Evolutionary conservation across 2,113 vertebrate species (phyloP).

Genomic region (Paratilapia polleni): DNA sequence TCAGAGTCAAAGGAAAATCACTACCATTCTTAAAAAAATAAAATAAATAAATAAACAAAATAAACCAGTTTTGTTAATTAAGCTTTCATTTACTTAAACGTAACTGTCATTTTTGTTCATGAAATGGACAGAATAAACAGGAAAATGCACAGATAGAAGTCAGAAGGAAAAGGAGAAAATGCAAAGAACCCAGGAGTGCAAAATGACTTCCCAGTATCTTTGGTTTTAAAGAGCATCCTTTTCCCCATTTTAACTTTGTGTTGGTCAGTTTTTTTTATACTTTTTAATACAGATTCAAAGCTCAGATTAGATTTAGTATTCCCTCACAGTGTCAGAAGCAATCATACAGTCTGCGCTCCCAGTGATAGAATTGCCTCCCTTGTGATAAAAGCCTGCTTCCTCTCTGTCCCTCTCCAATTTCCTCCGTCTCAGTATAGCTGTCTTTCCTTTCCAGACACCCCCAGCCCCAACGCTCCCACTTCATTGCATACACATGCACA

Average conservation of each 20-base stretch:
- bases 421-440: slow-evolving; percentile 51
- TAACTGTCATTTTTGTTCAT: neutral
- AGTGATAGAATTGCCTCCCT: slow-evolving; percentile 60
- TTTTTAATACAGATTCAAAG: slow-evolving; percentile 29
- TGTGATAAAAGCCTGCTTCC: slow-evolving; percentile 45
- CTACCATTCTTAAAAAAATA: neutral
- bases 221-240: slow-evolving; percentile 6
- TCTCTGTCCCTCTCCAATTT: slow-evolving; percentile 49
- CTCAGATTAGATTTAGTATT: slow-evolving; percentile 56
- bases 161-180: neutral
- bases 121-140: neutral
- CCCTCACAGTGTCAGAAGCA: slow-evolving; percentile 58
- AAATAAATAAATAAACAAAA: too few relatives aligned
- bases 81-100: neutral
- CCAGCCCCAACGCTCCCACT: neutral
- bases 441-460: neutral
- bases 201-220: neutral
- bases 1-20: neutral
- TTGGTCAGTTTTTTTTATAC: slow-evolving; percentile 18
- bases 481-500: neutral
- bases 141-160: neutral
- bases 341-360: slow-evolving; percentile 54
- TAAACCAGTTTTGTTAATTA: neutral
- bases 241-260: slow-evolving; percentile 3
- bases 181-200: neutral